A percentile compares a stretch with the other conserved stretches of the same genome.
Evolutionary conservation across 1,140 invertebrate species (phyloP).

Genomic region (Drosophila orena): DNA sequence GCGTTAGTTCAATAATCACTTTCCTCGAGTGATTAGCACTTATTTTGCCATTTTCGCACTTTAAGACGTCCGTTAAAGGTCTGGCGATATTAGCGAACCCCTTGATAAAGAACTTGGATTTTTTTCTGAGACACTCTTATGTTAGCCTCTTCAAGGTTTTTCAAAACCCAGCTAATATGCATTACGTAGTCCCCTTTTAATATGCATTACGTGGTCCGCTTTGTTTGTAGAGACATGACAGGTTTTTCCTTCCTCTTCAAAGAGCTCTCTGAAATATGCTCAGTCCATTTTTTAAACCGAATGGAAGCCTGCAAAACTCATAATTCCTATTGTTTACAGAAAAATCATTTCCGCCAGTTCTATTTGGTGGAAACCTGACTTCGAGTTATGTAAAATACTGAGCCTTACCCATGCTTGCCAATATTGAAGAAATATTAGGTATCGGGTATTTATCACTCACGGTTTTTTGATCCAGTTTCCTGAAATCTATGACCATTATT

Average conservation of each 20-base stretch:
- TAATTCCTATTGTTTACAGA: slow-evolving; percentile 4
- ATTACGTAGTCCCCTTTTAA: background rate
- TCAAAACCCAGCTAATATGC: background rate
- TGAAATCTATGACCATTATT: background rate
- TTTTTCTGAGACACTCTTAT: slow-evolving; percentile 19
- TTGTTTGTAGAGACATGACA: slow-evolving; percentile 2
- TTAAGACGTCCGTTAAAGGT: too few species aligned
- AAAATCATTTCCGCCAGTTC: background rate
- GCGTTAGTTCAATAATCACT: too few species aligned
- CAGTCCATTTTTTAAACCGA: slow-evolving; percentile 4
- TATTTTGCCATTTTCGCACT: too few species aligned
- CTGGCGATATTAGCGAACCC: background rate
- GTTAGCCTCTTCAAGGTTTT: background rate
- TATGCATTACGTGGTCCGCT: background rate
- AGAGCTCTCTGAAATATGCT: slow-evolving; percentile 25
- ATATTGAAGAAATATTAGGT: background rate
- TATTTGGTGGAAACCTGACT: background rate
- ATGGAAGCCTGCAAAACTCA: slow-evolving; percentile 4
- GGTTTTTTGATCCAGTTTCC: background rate
- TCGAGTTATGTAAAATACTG: background rate
- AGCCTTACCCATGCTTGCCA: slow-evolving; percentile 2
- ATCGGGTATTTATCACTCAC: slow-evolving; percentile 1
- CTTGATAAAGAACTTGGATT: background rate
- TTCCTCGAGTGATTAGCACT: too few species aligned
- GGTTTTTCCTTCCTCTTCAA: background rate